phyloP scores from a whole-genome alignment of 2,888 invertebrate species.

The Drosophila neotestacea region DNA sequence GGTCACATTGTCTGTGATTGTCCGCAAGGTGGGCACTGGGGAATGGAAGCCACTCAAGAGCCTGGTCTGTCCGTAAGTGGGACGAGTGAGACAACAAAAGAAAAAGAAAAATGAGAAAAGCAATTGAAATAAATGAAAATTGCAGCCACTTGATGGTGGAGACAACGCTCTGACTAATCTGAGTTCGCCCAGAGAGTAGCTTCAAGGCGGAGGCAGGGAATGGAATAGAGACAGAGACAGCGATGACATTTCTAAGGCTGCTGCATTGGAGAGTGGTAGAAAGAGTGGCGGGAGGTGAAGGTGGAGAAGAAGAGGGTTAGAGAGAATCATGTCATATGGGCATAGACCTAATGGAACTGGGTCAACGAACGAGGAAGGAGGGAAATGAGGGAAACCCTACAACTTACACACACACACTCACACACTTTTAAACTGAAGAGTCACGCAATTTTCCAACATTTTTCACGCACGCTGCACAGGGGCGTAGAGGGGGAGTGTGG shows the following conservation, averaged over 20 bases:
- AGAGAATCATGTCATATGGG: slow-evolving; percentile 34
- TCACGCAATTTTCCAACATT: slow-evolving; percentile 62
- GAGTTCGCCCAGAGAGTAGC: slow-evolving; percentile 15
- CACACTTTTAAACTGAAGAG: slow-evolving; percentile 31
- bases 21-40: slow-evolving; percentile 16
- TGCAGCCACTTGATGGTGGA: slow-evolving; percentile 44
- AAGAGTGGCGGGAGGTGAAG: not conserved
- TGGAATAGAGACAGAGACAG: slow-evolving; percentile 18
- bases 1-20: slow-evolving; percentile 45
- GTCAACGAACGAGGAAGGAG: slow-evolving; percentile 58
- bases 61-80: slow-evolving; percentile 42
- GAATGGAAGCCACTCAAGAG: slow-evolving; percentile 66
- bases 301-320: not conserved
- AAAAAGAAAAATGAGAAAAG: slow-evolving; percentile 19
- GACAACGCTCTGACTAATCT: slow-evolving; percentile 39
- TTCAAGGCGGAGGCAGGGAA: slow-evolving; percentile 27
- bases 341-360: slow-evolving; percentile 58
- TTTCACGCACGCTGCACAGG: slow-evolving; percentile 63
- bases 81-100: slow-evolving; percentile 31
- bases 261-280: slow-evolving; percentile 52
- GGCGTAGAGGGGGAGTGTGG: not conserved
- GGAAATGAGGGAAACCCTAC: slow-evolving; percentile 55
- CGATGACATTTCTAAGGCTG: slow-evolving; percentile 67
- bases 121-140: slow-evolving; percentile 64
- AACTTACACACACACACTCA: slow-evolving; percentile 10